phyloP scores from a whole-genome alignment of 2,888 invertebrate species.

The Archaeoteleia sp. region DNA sequence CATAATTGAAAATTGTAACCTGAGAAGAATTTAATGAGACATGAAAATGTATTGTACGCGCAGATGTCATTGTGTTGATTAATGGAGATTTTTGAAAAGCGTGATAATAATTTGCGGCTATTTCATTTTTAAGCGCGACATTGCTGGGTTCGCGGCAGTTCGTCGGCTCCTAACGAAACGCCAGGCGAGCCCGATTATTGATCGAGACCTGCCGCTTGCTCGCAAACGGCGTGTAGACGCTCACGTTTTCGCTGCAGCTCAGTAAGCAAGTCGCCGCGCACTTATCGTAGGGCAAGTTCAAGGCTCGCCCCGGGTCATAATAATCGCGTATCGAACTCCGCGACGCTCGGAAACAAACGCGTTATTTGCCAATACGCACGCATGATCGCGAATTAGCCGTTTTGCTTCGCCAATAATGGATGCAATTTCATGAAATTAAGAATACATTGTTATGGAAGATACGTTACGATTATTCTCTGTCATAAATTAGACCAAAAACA shows the following conservation, averaged over 20 bases:
- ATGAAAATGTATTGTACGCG: no score
- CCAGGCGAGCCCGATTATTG: slow-evolving; percentile 62
- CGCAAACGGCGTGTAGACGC: slow-evolving; percentile 52
- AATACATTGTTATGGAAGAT: no score
- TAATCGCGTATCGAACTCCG: slow-evolving; percentile 70
- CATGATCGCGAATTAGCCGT: slow-evolving; percentile 1
- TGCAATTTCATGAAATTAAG: no score
- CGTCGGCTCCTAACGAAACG: slow-evolving; percentile 55
- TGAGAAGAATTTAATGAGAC: no score
- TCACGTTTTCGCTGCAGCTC: slow-evolving; percentile 52
- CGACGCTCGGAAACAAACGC: slow-evolving; percentile 64
- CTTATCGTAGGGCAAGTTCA: slow-evolving; percentile 74
- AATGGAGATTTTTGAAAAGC: no score
- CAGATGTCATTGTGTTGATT: no score
- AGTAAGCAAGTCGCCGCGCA: slow-evolving; percentile 50
- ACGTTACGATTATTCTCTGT: no score
- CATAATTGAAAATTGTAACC: no score
- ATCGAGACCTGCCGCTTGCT: slow-evolving; percentile 56
- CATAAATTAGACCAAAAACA: no score
- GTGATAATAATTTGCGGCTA: slow-evolving; percentile 34
- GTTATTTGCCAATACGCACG: slow-evolving; percentile 56
- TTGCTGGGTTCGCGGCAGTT: slow-evolving; percentile 52
- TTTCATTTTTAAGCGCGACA: slow-evolving; percentile 50
- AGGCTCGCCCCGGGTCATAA: slow-evolving; percentile 73
- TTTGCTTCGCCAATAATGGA: slow-evolving; percentile 10